Evolutionary conservation across 2,888 invertebrate genomes (phyloP).

Genomic region (Slavum lentiscoides): DNA sequence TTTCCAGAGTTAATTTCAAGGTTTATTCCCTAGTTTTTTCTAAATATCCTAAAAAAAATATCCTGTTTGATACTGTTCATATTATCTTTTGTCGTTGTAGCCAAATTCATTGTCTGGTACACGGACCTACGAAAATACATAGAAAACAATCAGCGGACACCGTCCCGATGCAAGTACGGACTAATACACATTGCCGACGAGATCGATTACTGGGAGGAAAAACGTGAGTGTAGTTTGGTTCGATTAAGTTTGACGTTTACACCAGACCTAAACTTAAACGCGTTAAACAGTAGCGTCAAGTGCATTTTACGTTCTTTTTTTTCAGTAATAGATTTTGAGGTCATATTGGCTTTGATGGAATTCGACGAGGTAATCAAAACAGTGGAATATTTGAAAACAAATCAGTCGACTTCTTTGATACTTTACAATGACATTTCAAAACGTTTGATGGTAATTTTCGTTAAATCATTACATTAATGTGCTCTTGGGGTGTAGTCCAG

Average conservation of each 20-base stretch:
- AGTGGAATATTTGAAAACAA: not conserved
- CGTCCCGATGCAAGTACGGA: constrained; percentile 10
- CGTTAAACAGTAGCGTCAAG: not conserved
- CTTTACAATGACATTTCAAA: not conserved
- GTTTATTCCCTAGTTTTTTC: no score
- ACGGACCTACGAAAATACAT: not conserved
- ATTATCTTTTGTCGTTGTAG: no score
- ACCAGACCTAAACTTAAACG: not conserved
- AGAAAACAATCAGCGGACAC: not conserved
- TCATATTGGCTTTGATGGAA: not conserved
- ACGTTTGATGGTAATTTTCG: constrained; percentile 8
- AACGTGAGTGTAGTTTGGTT: constrained; percentile 14
- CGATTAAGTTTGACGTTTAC: no score
- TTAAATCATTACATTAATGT: not conserved
- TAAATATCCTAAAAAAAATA: no score
- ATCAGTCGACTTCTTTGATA: not conserved
- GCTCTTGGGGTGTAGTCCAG: no score
- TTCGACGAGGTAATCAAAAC: not conserved
- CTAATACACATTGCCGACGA: constrained; percentile 32
- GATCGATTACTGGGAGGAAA: constrained; percentile 5
- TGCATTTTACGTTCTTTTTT: not conserved
- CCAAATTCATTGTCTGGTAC: no score
- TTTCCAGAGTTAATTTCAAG: no score
- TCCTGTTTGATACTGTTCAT: no score
- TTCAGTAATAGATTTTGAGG: not conserved